Evolutionary conservation across 2,113 vertebrate species (phyloP), one percentile per base, ranked within the genome.

Genomic region (Micromys minutus): DNA sequence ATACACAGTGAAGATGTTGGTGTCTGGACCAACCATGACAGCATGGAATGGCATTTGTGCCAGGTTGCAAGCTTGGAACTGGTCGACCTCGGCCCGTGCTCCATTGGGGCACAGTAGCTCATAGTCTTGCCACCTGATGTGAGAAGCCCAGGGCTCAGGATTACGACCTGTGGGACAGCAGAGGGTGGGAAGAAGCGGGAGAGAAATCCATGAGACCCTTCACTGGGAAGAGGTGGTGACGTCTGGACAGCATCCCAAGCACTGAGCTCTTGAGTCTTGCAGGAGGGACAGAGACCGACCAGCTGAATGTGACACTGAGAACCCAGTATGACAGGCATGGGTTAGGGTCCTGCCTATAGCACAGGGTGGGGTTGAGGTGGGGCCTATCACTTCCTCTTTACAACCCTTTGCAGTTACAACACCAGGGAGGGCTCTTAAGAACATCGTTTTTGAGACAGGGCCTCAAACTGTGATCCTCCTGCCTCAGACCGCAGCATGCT

Each of bases 51-150:
- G 99, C 13, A 99, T 99, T 74, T 95, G 98, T 19, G 99, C 99
- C 98, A 99, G 98, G 97, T 99, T 98, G 93, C 99, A 99, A 74
- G 97, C 29, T 2, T 87, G 97, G 96, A 99, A 99, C 97, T 99
- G 99, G 5, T 80, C 95, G 74, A 99, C 99, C 90, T 99, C 99
- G 0, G 99, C 99, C 94, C 99, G 99, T 45, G 98, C 98, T 74
- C 98, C 98, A 0, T 99, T 99, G 87, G 98, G 98, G 94, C 99
- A 99, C 69, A 99, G 98, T 87, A 99, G 98, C 98, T 99, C 99
- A 95, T 99, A 99, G 81, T 99, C 98, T 52, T 86, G 98, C 1
- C 98, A 98, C 13, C 57, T 96, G 80, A 99, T 98, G 47, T 96
- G 84, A 1, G 47, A 15, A 4, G 99, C 97, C 99, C 99, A 99